Conservation (phyloP, 2,888 invertebrate species). For the Eudemis profundana region DNA sequence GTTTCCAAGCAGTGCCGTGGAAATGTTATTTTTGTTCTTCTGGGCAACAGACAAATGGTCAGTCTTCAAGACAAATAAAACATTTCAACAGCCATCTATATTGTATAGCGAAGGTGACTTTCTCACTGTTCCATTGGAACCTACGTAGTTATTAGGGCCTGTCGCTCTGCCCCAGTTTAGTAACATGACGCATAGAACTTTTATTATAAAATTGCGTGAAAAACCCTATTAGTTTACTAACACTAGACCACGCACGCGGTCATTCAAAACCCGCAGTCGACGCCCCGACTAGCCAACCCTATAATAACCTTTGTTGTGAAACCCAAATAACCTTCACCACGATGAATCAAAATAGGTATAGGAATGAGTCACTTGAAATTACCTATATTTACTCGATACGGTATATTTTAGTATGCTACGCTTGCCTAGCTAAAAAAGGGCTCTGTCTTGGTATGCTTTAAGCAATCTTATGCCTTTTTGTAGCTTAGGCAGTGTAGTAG, state of each 20-base stretch:
- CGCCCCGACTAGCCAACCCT: conserved; percentile 29
- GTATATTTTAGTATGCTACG: conserved; percentile 34
- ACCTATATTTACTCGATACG: conserved; percentile 34
- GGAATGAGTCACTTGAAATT: conserved; percentile 39
- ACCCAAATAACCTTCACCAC: conserved; percentile 39
- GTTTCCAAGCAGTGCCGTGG: too few relatives aligned
- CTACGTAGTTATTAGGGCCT: too few relatives aligned
- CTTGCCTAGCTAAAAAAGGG: background rate
- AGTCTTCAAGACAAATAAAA: too few relatives aligned
- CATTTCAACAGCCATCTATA: too few relatives aligned
- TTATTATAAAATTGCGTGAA: conserved; percentile 26
- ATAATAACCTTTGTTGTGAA: conserved; percentile 40
- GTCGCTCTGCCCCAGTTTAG: background rate
- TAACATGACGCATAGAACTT: conserved; percentile 9
- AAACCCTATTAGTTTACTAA: conserved; percentile 2
- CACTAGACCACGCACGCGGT: conserved; percentile 8
- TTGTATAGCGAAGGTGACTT: too few relatives aligned
- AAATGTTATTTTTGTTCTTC: too few relatives aligned
- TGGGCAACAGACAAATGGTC: too few relatives aligned
- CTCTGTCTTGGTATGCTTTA: background rate
- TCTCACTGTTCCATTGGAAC: too few relatives aligned
- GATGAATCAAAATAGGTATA: conserved; percentile 41
- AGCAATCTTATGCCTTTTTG: background rate
- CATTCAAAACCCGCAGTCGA: conserved; percentile 12
- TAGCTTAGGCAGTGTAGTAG: conserved; percentile 19